phyloP scores from a whole-genome alignment of 1,140 invertebrate genomes.

The Lasioglossum albipes region DNA sequence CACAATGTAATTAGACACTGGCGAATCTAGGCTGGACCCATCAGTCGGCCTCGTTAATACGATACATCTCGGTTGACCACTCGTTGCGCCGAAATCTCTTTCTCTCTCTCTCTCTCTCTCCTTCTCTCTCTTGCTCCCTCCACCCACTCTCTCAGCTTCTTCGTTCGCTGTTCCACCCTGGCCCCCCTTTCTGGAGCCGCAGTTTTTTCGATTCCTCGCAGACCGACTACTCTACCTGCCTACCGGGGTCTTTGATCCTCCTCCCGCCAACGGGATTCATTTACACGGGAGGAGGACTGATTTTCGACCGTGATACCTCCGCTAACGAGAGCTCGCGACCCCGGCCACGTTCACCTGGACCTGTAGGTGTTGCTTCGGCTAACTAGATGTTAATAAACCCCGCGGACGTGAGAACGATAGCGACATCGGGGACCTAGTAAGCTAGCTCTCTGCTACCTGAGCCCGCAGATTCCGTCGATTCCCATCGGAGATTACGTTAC shows the following conservation, averaged over 20 bases:
- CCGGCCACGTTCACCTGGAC: background rate
- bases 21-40: constrained; percentile 57
- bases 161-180: too few relatives aligned
- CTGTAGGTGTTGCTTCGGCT: background rate
- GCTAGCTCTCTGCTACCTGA: background rate
- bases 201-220: constrained; percentile 51
- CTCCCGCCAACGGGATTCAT: constrained; percentile 62
- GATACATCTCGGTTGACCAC: constrained; percentile 42
- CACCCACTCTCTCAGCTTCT: too few relatives aligned
- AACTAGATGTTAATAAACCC: background rate
- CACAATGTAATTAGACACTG: constrained; percentile 59
- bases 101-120: constrained; percentile 10
- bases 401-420: background rate
- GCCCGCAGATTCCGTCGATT: too few relatives aligned
- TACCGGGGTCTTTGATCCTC: constrained; percentile 63
- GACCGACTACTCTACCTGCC: constrained; percentile 52
- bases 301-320: constrained; percentile 37
- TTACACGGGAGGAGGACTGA: constrained; percentile 58
- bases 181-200: background rate
- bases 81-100: constrained; percentile 21
- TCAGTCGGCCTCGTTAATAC: constrained; percentile 64
- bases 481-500: background rate
- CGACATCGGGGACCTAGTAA: background rate
- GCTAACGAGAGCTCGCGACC: constrained; percentile 59
- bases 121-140: background rate